A percentile compares a stretch with the other conserved stretches of the same genome.
Evolutionary conservation across 2,888 invertebrate species (phyloP).

Genomic region (Operophtera brumata): DNA sequence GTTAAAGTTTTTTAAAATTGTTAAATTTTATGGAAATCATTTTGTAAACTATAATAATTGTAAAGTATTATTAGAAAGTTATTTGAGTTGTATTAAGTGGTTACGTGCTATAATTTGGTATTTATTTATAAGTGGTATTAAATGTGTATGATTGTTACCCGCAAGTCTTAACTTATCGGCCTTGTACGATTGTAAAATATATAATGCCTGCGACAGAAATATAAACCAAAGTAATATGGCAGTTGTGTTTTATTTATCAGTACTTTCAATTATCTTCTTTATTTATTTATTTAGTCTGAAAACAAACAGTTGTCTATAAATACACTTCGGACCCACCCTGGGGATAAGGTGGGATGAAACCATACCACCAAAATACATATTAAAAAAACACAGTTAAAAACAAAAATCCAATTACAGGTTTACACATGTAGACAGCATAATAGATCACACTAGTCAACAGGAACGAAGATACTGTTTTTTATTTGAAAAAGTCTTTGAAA

Average conservation of each 20-base stretch:
- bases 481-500: no score
- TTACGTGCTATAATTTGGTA: constrained; percentile 35
- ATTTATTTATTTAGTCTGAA: no score
- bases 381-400: no score
- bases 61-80: constrained; percentile 42
- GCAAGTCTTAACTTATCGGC: constrained; percentile 59
- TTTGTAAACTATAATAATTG: constrained; percentile 54
- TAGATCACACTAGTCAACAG: no score
- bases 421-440: no score
- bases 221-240: constrained; percentile 59
- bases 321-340: no score
- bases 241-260: constrained; percentile 24
- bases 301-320: no score
- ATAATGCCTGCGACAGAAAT: constrained; percentile 64
- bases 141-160: constrained; percentile 45
- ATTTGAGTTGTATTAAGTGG: constrained; percentile 32
- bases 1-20: constrained; percentile 73
- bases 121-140: constrained; percentile 37
- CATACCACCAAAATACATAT: no score
- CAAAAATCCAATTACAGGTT: no score
- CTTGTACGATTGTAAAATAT: constrained; percentile 69
- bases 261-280: no score
- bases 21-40: constrained; percentile 69
- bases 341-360: no score
- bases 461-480: no score